Evolutionary conservation across 2,888 invertebrate genomes (phyloP).

Genomic region (Lumbricus terrestris): DNA sequence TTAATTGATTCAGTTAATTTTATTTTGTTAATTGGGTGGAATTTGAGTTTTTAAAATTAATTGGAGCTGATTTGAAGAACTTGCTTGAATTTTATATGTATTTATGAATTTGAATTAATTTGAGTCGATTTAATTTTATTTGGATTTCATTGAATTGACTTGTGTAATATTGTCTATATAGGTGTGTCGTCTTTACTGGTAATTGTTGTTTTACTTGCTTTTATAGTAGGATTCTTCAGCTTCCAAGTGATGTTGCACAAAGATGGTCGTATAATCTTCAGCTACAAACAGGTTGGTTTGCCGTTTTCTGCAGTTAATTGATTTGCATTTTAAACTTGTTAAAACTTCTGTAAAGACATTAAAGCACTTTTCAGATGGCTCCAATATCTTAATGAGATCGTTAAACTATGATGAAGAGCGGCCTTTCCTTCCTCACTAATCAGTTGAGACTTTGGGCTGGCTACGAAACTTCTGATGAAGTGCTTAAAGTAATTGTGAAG

Average conservation of each 20-base stretch:
- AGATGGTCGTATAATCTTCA: conserved; percentile 88
- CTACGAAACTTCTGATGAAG: not conserved
- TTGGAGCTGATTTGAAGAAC: too few relatives aligned
- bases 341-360: not conserved
- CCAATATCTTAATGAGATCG: not conserved
- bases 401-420: not conserved
- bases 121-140: not conserved
- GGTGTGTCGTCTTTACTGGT: not conserved
- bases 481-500: not conserved
- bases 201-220: not conserved
- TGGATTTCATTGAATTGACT: not conserved
- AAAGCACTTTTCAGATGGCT: not conserved
- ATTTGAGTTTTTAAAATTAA: too few relatives aligned
- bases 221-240: conserved; percentile 74
- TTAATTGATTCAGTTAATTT: too few relatives aligned
- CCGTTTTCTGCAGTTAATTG: not conserved
- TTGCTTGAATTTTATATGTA: too few relatives aligned
- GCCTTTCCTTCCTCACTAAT: not conserved
- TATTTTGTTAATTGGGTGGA: too few relatives aligned
- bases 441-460: not conserved
- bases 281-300: conserved; percentile 70
- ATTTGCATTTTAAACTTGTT: not conserved
- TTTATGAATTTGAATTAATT: not conserved
- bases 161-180: too few relatives aligned
- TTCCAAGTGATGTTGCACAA: conserved; percentile 85